phyloP scores from a whole-genome alignment of 2,797 vertebrate genomes.

The Sebastolobus alascanus region DNA sequence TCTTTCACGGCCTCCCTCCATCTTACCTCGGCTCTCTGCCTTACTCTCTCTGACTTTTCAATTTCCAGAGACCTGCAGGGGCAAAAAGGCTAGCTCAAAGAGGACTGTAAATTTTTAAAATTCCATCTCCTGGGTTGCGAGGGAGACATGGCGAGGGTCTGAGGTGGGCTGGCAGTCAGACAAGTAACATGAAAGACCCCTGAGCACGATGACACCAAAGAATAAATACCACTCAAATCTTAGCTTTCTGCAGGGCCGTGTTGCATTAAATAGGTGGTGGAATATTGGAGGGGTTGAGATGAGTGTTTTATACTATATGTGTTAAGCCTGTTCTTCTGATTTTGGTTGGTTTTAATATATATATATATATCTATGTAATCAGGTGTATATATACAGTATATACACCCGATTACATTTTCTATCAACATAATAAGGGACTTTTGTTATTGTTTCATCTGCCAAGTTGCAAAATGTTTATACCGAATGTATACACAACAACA shows the following conservation, averaged over 20 bases:
- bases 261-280: slow-evolving; percentile 10
- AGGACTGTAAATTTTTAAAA: slow-evolving; percentile 81
- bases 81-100: slow-evolving; percentile 71
- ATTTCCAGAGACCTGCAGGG: slow-evolving; percentile 78
- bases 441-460: background rate
- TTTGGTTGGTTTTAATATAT: background rate
- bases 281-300: slow-evolving; percentile 13
- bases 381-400: background rate
- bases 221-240: slow-evolving; percentile 49
- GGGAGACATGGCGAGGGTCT: slow-evolving; percentile 66
- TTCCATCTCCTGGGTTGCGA: slow-evolving; percentile 76
- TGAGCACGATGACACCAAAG: slow-evolving; percentile 55
- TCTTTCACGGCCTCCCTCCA: slow-evolving; percentile 53
- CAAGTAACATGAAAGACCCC: slow-evolving; percentile 65
- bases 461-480: background rate
- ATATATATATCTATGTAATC: background rate
- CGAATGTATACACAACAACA: background rate
- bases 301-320: slow-evolving; percentile 14
- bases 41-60: slow-evolving; percentile 76
- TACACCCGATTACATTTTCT: background rate
- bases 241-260: slow-evolving; percentile 37
- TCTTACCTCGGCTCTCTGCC: slow-evolving; percentile 54
- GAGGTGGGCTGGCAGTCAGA: slow-evolving; percentile 64
- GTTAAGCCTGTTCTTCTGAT: slow-evolving; percentile 13
- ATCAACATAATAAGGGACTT: background rate